These are phyloP conservation scores for Drosophila phalerata DNA, from an alignment of 2,888 invertebrate species.

Conservation along the genomic window DNA sequence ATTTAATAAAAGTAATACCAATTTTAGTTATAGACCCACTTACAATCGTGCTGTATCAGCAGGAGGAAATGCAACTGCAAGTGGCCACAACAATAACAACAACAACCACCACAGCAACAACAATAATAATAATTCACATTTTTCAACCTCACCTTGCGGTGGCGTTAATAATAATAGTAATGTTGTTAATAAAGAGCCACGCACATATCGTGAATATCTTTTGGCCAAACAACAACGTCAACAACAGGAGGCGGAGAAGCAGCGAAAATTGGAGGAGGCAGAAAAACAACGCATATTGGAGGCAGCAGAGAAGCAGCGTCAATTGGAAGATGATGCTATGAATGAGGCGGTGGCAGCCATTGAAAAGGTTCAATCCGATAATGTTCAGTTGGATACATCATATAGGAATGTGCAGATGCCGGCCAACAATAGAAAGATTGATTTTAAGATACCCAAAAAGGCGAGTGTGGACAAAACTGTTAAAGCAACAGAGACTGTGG, in stretches of 20 bases:
- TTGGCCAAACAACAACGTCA: slow-evolving; percentile 62
- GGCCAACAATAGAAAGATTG: slow-evolving; percentile 54
- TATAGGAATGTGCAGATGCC: slow-evolving; percentile 69
- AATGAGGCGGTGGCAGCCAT: neutral
- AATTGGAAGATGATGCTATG: neutral
- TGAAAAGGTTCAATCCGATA: slow-evolving; percentile 4
- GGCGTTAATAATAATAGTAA: neutral
- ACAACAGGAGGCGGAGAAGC: slow-evolving; percentile 43
- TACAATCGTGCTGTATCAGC: neutral
- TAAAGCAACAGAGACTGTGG: neutral
- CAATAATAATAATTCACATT: neutral
- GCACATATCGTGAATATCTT: slow-evolving; percentile 80
- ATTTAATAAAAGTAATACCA: neutral
- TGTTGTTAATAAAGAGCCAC: slow-evolving; percentile 48
- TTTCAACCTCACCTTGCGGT: no score
- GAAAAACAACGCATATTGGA: slow-evolving; percentile 29
- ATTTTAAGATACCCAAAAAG: slow-evolving; percentile 82
- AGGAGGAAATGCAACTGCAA: neutral
- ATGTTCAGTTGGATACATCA: slow-evolving; percentile 76
- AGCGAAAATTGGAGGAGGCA: slow-evolving; percentile 22
- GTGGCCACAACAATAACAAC: neutral
- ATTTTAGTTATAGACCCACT: neutral
- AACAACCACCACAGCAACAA: neutral
- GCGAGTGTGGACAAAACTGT: neutral
- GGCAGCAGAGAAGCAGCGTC: slow-evolving; percentile 39